Base-by-base conservation (phyloP, 2,888 invertebrate genomes). In the Epinotia nisella region DNA sequence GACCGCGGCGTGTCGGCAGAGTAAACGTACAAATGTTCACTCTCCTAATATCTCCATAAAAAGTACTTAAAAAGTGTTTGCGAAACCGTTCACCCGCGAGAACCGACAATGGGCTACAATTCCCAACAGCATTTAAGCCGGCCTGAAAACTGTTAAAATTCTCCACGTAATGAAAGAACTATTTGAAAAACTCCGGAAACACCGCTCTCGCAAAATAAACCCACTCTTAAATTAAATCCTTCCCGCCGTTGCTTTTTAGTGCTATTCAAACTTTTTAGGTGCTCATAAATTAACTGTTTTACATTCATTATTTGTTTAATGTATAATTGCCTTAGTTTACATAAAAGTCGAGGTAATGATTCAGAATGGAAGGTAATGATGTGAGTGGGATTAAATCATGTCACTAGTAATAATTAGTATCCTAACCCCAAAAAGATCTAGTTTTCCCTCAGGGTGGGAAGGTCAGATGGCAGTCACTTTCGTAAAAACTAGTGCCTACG, bases 81-180 rank as follows among this genome's bases (percentile, higher is more conserved):
- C 39, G 21, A 45, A 59, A 3, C 64, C 49, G 61, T 62, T 67
- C 68, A 72, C 56, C 51, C 67, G 35, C 29, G 45, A 71, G 51
- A 17, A 11, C 67, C 24, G 58, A 64, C 72, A 73, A 64, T 73
- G 62, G 49, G 61, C 61, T 56, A 24, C 49, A 68, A 72, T 72
- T 62, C 49, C 61, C 58, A 35, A 9, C 53, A 62, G 60, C 65
- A 41, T 70, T 70, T 56, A 66, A 61, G 67, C 55, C 29, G 45
- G 13, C 13, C 67, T 62, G 19, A 24, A 68, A 68, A 73, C 72
- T 58, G 68, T 73, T 68, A 58, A 68, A 69, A 73, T 68, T 56
- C 68, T 62, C 71, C 15, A 73, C 72, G 56, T 73, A 68, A 73
- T 73, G 62, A 73, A 68, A 62, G 68, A 73, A 73, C 72, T 73